These are phyloP conservation scores for Aplysina aerophoba DNA, from an alignment of 37 sponge, comb jelly and placozoan species.

Conservation along the genomic window DNA sequence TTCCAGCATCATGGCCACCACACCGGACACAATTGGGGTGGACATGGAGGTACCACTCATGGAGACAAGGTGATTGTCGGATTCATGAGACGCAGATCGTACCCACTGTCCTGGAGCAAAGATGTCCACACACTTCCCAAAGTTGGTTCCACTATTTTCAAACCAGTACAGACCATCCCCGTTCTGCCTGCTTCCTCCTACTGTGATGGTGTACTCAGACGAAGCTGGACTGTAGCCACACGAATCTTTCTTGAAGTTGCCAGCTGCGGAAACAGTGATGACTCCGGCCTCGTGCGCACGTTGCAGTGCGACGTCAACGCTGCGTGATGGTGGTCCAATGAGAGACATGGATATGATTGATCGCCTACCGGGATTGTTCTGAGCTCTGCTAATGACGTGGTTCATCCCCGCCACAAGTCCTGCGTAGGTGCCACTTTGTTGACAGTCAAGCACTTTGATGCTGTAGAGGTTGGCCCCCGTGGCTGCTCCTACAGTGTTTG, in stretches of 20 bases:
- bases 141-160: slow-evolving; percentile 44
- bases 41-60: slow-evolving; percentile 74
- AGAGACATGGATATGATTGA: slow-evolving; percentile 68
- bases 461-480: slow-evolving; percentile 57
- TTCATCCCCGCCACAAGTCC: slow-evolving; percentile 51
- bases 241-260: slow-evolving; percentile 57
- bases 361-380: slow-evolving; percentile 16
- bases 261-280: slow-evolving; percentile 62
- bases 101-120: slow-evolving; percentile 69
- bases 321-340: slow-evolving; percentile 18
- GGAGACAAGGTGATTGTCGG: slow-evolving; percentile 30
- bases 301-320: slow-evolving; percentile 51
- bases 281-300: slow-evolving; percentile 43
- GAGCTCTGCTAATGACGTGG: slow-evolving; percentile 9
- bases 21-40: slow-evolving; percentile 70
- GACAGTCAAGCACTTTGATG: slow-evolving; percentile 64
- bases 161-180: slow-evolving; percentile 53
- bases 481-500: slow-evolving; percentile 53
- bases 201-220: slow-evolving; percentile 60
- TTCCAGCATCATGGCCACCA: slow-evolving; percentile 61
- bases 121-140: slow-evolving; percentile 68
- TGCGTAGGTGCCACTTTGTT: slow-evolving; percentile 45
- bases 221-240: slow-evolving; percentile 61
- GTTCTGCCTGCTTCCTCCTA: slow-evolving; percentile 47
- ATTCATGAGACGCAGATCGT: slow-evolving; percentile 45